Percentiles rank a stretch among this genome's conserved stretches.
phyloP scores from a whole-genome alignment of 2,113 vertebrate species.

The Pseudonaja textilis region DNA sequence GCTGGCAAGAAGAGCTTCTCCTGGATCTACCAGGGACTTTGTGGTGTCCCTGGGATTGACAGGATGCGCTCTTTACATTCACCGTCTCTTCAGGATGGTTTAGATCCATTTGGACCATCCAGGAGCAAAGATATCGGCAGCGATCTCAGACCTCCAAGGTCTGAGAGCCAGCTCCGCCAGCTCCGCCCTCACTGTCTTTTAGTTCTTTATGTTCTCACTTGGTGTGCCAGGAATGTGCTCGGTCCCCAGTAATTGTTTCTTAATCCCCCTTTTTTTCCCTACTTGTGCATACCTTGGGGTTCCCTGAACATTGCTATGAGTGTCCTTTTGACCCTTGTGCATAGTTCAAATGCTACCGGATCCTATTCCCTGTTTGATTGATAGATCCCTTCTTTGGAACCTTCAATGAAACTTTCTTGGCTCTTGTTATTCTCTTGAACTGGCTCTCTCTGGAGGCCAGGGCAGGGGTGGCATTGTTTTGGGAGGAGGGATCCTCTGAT shows the following conservation, averaged over 20 bases:
- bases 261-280: not conserved
- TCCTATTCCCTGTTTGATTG: not conserved
- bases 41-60: too few species aligned
- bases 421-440: not conserved
- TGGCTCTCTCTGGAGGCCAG: not conserved
- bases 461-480: not conserved
- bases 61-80: too few species aligned
- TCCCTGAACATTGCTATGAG: not conserved
- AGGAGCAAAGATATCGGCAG: too few species aligned
- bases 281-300: not conserved
- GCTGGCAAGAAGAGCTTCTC: too few species aligned
- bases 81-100: too few species aligned
- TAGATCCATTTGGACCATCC: too few species aligned
- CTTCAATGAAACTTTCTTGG: not conserved
- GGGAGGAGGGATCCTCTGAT: not conserved
- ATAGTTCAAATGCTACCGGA: not conserved
- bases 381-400: not conserved
- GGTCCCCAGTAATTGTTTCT: not conserved
- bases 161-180: too few species aligned
- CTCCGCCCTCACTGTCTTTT: not conserved
- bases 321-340: not conserved
- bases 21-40: too few species aligned
- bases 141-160: too few species aligned
- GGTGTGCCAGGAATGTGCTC: not conserved
- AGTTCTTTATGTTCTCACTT: not conserved